Percentiles rank a stretch among this genome's conserved stretches.
Evolutionary conservation across 2,888 invertebrate genomes (phyloP).

Genomic region (Aphelenchoides bicaudatus): DNA sequence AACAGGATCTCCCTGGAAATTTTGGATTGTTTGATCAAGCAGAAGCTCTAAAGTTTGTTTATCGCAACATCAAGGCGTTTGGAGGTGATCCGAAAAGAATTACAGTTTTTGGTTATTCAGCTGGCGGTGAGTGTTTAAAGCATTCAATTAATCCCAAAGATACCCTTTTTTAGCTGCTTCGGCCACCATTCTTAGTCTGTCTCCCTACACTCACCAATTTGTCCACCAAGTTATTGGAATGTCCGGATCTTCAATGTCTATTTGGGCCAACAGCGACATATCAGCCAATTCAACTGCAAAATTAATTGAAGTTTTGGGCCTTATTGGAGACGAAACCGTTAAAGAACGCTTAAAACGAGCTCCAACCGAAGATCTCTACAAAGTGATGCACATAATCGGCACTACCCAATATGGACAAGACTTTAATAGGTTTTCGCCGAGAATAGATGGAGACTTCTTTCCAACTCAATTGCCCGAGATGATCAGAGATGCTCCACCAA

Average conservation of each 20-base stretch:
- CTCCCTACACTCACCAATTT: conserved; percentile 31
- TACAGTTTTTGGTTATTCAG: conserved; percentile 38
- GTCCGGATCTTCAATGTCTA: conserved; percentile 22
- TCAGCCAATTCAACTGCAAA: not conserved
- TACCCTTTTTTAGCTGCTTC: no score
- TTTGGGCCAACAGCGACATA: conserved; percentile 2
- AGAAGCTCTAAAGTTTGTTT: conserved; percentile 36
- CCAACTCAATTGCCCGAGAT: conserved; percentile 26
- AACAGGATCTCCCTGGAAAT: conserved; percentile 28
- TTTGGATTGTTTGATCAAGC: conserved; percentile 38
- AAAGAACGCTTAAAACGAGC: conserved; percentile 10
- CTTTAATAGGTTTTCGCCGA: conserved; percentile 34
- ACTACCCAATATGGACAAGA: conserved; percentile 12
- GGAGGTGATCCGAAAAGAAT: conserved; percentile 34
- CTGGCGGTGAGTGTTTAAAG: no score
- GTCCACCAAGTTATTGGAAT: conserved; percentile 35
- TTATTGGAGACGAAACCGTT: no score
- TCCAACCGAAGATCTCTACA: not conserved
- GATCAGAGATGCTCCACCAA: conserved; percentile 28
- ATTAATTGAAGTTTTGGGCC: no score
- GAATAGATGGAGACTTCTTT: conserved; percentile 38
- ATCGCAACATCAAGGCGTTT: conserved; percentile 25
- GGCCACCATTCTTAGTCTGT: conserved; percentile 26
- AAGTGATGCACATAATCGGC: not conserved
- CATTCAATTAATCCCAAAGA: no score